Conservation (phyloP, 2,888 invertebrate species). For the Callyntrura guangdongensis region DNA sequence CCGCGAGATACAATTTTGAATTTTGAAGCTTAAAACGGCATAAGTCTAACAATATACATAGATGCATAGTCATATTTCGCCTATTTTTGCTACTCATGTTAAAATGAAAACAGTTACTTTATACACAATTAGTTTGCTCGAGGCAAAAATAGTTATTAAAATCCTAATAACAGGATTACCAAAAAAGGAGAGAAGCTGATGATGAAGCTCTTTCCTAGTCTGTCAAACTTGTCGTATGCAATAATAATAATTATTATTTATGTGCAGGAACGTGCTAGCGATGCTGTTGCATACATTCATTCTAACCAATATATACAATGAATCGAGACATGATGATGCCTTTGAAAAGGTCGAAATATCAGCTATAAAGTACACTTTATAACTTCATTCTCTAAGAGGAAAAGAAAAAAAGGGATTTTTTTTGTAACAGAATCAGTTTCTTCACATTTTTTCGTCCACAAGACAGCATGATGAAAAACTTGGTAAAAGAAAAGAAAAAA, state of each 20-base stretch:
- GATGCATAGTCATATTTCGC: no score
- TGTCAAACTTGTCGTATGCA: constrained; percentile 47
- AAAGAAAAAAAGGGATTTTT: constrained; percentile 19
- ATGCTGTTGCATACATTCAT: not conserved
- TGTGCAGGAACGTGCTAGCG: constrained; percentile 1
- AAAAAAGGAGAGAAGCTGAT: constrained; percentile 72
- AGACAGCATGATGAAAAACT: constrained; percentile 41
- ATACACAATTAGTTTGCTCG: constrained; percentile 52
- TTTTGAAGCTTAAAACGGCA: no score
- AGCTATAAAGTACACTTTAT: constrained; percentile 50
- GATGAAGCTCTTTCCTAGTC: constrained; percentile 32
- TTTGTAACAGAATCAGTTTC: constrained; percentile 8
- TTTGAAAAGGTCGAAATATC: constrained; percentile 14
- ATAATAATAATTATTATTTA: constrained; percentile 53
- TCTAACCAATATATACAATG: not conserved
- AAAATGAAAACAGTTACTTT: constrained; percentile 76
- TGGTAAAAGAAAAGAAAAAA: constrained; percentile 30
- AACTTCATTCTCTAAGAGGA: constrained; percentile 41
- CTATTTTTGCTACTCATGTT: not conserved
- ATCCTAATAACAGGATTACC: constrained; percentile 79
- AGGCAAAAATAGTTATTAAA: constrained; percentile 78
- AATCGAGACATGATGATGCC: not conserved
- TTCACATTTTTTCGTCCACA: constrained; percentile 11
- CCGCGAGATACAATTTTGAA: no score
- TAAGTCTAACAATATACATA: no score